Conservation (phyloP, 2,888 invertebrate species). For the Meiosimyza platycephala region DNA sequence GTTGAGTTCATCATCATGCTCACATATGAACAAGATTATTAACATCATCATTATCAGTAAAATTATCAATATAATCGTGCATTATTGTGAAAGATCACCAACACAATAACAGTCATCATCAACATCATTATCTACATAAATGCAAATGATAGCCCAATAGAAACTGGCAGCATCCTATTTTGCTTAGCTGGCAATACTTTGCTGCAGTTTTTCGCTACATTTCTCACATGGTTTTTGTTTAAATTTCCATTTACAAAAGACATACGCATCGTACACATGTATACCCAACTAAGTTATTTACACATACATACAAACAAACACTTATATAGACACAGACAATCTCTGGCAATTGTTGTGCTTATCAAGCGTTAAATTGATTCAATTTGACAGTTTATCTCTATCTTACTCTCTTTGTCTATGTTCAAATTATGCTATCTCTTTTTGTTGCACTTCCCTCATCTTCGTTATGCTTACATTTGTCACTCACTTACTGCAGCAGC, state of each 20-base stretch:
- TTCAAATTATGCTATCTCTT: too few species aligned
- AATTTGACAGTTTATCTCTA: conserved; percentile 37
- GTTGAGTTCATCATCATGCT: background rate
- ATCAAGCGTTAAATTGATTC: conserved; percentile 38
- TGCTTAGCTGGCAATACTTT: too few species aligned
- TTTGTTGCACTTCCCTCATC: too few species aligned
- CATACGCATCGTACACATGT: background rate
- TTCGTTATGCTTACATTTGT: too few species aligned
- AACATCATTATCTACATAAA: too few species aligned
- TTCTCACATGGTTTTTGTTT: too few species aligned
- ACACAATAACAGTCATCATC: background rate
- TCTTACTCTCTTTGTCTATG: conserved; percentile 2
- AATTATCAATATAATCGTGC: background rate
- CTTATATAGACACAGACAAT: background rate
- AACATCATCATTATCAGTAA: background rate
- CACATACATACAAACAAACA: background rate
- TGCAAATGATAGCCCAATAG: too few species aligned
- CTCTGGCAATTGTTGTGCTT: conserved; percentile 29
- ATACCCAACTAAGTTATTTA: background rate
- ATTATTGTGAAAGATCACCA: background rate
- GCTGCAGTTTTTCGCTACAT: too few species aligned
- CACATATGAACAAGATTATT: background rate
- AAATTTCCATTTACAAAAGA: too few species aligned
- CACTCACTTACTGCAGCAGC: background rate
- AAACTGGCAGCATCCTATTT: too few species aligned